These are phyloP conservation scores for Muscina levida DNA, from an alignment of 2,888 invertebrate genomes.

Conservation along the genomic window DNA sequence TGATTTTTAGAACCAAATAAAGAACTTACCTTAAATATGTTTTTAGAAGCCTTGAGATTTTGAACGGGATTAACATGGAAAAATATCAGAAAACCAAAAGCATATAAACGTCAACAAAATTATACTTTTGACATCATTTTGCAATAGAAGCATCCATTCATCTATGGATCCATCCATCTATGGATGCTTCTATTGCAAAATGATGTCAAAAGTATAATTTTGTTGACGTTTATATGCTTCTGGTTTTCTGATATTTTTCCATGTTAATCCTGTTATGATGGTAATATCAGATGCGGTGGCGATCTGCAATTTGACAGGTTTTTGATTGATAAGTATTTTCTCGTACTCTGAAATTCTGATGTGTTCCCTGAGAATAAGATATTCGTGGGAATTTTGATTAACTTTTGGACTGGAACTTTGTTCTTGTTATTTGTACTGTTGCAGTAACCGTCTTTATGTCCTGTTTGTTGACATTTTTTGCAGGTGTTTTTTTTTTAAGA, in stretches of 20 bases:
- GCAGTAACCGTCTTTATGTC: conserved; percentile 50
- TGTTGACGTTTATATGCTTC: conserved; percentile 38
- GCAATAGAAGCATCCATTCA: conserved; percentile 12
- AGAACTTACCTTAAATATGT: conserved; percentile 40
- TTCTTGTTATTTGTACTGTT: conserved; percentile 21
- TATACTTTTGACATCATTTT: conserved; percentile 26
- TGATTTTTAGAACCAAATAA: conserved; percentile 56
- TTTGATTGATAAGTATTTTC: conserved; percentile 41
- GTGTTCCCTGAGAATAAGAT: not conserved
- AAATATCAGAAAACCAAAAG: conserved; percentile 36
- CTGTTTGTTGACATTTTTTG: conserved; percentile 27
- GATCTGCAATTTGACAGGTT: conserved; percentile 37
- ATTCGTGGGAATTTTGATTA: not conserved
- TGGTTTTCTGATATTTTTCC: conserved; percentile 48
- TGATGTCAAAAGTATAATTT: conserved; percentile 40
- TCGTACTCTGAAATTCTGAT: conserved; percentile 27
- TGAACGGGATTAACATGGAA: conserved; percentile 31
- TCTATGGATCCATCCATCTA: too few relatives aligned
- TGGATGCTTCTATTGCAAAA: too few relatives aligned
- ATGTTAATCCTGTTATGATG: conserved; percentile 36
- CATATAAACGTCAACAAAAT: conserved; percentile 4
- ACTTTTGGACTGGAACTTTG: not conserved
- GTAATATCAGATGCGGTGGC: conserved; percentile 55
- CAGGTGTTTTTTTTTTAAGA: conserved; percentile 50
- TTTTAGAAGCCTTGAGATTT: conserved; percentile 29